Evolutionary conservation across 2,113 vertebrate genomes (phyloP), one percentile per base, ranked within the genome.

Genomic region (Tragelaphus scriptus): DNA sequence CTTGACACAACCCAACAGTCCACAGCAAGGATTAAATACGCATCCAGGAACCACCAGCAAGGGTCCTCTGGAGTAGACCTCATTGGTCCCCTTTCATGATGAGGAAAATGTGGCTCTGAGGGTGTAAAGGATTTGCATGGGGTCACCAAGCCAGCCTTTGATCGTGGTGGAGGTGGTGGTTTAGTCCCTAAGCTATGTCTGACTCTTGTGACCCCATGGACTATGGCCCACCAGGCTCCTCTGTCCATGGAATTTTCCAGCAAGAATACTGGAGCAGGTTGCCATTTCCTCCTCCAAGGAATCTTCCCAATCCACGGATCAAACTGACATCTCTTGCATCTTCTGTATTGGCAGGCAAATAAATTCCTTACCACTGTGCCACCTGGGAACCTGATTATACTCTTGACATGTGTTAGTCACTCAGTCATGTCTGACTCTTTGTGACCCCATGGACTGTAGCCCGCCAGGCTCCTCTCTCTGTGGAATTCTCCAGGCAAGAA

Each of bases 21-120:
- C 47, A 40, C 17, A 25, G 49, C 28, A 82, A 26, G 15, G 21
- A 59, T n/a, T 7, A 15, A 28, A 13, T 0, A 13, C 0, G 0
- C 25, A 36, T 23, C 15, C 93, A 63, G 30, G 30, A 44, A 26
- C 28, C 49, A 40, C 49, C 7, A 13, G 86, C 23, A 30, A 36
- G 61, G 55, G 47, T 21, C 7, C 71, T 28, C 15, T 55, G 91
- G 30, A 9, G 40, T 13, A 30, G 9, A 9, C 8, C 6, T 28
- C 14, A 1, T 32, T 2, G 28, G 19, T 8, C 23, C 32, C 28
- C 17, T 25, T 55, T 30, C 9, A 17, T 7, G 32, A 68, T 15
- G 28, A 56, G 51, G 30, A 11, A n/a, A 55, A 10, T 10, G 28
- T 28, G 23, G 47, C 68, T 53, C 56, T 36, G 58, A 85, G 79